Evolutionary conservation across 2,888 invertebrate species (phyloP).

Genomic region (Nemotelus pantherinus): DNA sequence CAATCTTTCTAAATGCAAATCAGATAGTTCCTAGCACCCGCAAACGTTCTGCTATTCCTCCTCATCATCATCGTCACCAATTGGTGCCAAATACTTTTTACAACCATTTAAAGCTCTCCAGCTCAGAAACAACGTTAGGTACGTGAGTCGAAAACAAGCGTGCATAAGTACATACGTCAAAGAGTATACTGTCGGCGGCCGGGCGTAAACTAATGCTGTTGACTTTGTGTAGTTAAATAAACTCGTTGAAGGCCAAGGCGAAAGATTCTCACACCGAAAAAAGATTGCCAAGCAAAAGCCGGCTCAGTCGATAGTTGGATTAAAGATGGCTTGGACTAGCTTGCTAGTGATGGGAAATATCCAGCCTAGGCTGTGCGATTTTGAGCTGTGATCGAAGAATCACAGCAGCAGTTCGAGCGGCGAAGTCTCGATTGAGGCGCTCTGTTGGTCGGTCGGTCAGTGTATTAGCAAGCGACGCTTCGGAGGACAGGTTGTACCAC

Average conservation of each 20-base stretch:
- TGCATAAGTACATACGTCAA: background rate
- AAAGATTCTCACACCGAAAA: constrained; percentile 22
- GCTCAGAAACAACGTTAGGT: too few species aligned
- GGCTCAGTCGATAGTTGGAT: background rate
- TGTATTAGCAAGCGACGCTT: background rate
- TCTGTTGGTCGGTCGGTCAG: constrained; percentile 7
- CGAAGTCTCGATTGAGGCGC: too few species aligned
- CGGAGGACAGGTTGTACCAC: constrained; percentile 6
- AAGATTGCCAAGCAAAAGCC: background rate
- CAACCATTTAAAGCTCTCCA: too few species aligned
- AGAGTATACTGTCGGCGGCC: constrained; percentile 9
- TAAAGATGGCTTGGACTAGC: background rate
- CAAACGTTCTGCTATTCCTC: too few species aligned
- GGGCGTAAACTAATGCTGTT: constrained; percentile 3
- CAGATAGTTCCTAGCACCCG: too few species aligned
- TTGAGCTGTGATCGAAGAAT: too few species aligned
- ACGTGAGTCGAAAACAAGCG: background rate
- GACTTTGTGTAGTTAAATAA: constrained; percentile 46
- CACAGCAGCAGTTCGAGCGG: too few species aligned
- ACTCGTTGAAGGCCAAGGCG: constrained; percentile 51
- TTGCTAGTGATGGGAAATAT: too few species aligned
- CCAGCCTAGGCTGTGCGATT: too few species aligned
- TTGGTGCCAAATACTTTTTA: too few species aligned
- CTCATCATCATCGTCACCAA: too few species aligned
- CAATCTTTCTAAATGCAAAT: too few species aligned